Base-by-base conservation (phyloP, 2,888 invertebrate species). In the Brachyptera risi region DNA sequence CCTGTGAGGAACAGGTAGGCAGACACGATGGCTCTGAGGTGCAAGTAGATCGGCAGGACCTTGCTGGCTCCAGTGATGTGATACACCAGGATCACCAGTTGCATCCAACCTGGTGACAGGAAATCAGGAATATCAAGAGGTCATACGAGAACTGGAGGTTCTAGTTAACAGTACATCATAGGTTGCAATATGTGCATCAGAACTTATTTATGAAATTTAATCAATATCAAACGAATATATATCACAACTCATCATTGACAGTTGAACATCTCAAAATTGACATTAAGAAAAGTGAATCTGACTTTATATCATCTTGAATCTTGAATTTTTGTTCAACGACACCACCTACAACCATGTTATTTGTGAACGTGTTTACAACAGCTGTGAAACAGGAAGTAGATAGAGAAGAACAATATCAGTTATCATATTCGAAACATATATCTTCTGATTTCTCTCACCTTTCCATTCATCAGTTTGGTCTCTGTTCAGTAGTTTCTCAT, bases 391-490 rank as follows among this genome's bases (percentile, higher is more conserved):
- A n/a, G n/a, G n/a, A n/a, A n/a, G n/a, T n/a, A n/a, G n/a, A n/a
- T n/a, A n/a, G n/a, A n/a, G n/a, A n/a, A n/a, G n/a, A n/a, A n/a
- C n/a, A n/a, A n/a, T n/a, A n/a, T n/a, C n/a, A n/a, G n/a, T n/a
- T n/a, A n/a, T n/a, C n/a, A 9, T 51, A 5, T 3, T n/a, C 7
- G 1, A 47, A 1, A 3, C 23, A n/a, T 31, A 7, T 5, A 7
- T 11, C 31, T 11, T 19, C 1, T 47, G 23, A 47, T 4, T 17
- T 37, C 58, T 35, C 49, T 50, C 62, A 62, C 92, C 97, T 75
- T 95, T 94, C 85, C 94, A 91, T 76, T 97, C 97, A 69, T 94
- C 88, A 0, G 94, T 92, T 75, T 97, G 96, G 72, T 96, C 92
- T 2, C 92, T 82, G 73, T 97, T 93, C 35, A 98, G 78, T 0